Evolutionary conservation across 2,888 invertebrate genomes (phyloP), one percentile per base, ranked within the genome.

Genomic region (Sarcophaga subvicina): DNA sequence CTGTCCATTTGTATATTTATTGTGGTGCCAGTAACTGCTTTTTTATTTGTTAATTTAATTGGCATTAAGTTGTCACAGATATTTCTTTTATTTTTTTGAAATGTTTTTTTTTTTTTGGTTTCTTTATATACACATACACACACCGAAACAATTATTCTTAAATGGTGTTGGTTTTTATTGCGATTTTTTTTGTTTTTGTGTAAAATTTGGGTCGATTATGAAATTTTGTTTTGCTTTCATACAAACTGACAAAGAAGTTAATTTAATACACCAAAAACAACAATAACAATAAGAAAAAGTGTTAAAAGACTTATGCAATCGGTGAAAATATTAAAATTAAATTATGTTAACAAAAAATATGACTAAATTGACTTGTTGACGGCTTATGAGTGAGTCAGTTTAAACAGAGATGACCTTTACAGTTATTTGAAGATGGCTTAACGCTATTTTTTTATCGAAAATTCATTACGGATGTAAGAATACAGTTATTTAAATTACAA

Each of bases 181-280:
- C 17, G 67, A 17, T 63, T 66, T 60, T 75, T 69, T 25, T 66
- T 72, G 69, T 54, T 54, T 54, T 54, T 54, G 47, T 75, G 20
- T 73, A n/a, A 73, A 85, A 85, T 81, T 25, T 78, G 49, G 83
- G 80, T 80, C 78, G 80, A 83, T 86, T 86, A 86, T 80, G 86
- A 78, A 87, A 87, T 78, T 63, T 49, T 75, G 20, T 60, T 73
- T 25, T 54, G 4, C 12, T 63, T 27, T 69, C 73, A 67, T 22
- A 67, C 25, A 79, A 59, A 73, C 27, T 67, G 47, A 69, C 67
- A 37, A 80, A 62, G 47, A 71, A 71, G 45, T 73, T 70, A 64
- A 37, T 37, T 63, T 62, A 66, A 64, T 20, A 45, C 27, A 17
- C 37, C 37, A 37, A 37, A 37, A 37, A 10, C 37, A 37, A 37